Evolutionary conservation across 2,113 vertebrate genomes (phyloP), one percentile per base, ranked within the genome.

Genomic region (Camelus dromedarius): DNA sequence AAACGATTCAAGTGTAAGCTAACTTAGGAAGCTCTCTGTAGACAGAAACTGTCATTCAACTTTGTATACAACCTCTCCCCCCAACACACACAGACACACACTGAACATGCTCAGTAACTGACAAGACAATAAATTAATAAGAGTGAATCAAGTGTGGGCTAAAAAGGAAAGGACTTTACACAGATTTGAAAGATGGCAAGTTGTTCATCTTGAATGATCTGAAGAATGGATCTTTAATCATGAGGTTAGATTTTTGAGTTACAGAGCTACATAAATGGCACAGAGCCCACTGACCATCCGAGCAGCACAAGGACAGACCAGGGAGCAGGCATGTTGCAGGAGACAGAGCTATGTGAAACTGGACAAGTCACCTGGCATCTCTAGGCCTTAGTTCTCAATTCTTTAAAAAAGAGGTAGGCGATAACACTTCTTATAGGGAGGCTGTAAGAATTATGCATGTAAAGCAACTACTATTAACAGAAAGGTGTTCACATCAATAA

Each of bases 231-330:
- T 52, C 46, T 70, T 80, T 80, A 87, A 69, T 50, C n/a, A 75
- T 8, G 88, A 72, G 19, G 81, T 67, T 91, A 83, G 28, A 77
- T 52, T 93, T 82, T 50, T 88, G 89, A 92, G 64, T 91, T 80
- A 76, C 11, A 35, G n/a, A 89, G 80, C 73, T 79, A 83, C 20
- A 69, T 22, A 87, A 58, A 87, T 38, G n/a, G 32, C 64, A 94
- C 56, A 48, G 0, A 69, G 56, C 28, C 66, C 22, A 50, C 32
- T 60, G 69, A 84, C 73, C 32, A 81, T 46, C 32, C 46, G 16
- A 77, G 28, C 48, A 95, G 52, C 26, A 73, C 24, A 87, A 56
- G 7, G 18, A 42, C 4, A 91, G 38, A 69, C 15, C 5, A 50
- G 20, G 15, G 20, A 52, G 12, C 11, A 67, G 20, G 32, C 46